Percentiles rank a stretch among this genome's conserved stretches.
Conservation (phyloP, 2,888 invertebrate species). For the Serripes groenlandicus region DNA sequence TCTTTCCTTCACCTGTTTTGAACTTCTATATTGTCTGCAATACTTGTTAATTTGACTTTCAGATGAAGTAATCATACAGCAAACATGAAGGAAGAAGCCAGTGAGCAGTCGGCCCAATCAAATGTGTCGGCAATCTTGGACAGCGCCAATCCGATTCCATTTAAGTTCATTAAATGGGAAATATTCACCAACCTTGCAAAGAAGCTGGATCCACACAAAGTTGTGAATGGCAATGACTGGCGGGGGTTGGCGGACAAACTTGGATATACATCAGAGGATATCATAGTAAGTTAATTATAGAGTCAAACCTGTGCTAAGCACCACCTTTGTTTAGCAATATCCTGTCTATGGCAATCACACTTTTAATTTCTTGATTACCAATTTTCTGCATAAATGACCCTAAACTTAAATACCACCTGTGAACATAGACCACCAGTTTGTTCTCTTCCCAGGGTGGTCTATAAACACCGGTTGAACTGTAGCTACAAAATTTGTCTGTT, state of each 20-base stretch:
- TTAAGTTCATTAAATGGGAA: constrained; percentile 54
- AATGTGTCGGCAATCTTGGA: constrained; percentile 4
- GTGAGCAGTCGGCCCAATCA: not conserved
- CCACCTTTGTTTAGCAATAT: too few relatives aligned
- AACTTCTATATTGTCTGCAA: not conserved
- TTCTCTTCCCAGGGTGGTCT: too few relatives aligned
- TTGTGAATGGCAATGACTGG: constrained; percentile 77
- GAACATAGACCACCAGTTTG: too few relatives aligned
- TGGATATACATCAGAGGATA: constrained; percentile 72
- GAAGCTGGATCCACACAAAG: constrained; percentile 73
- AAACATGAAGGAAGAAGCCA: not conserved
- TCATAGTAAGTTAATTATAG: constrained; percentile 69
- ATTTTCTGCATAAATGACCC: too few relatives aligned
- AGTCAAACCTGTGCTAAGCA: too few relatives aligned
- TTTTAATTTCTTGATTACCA: too few relatives aligned
- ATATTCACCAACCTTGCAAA: constrained; percentile 69
- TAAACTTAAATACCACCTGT: too few relatives aligned
- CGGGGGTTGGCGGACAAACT: constrained; percentile 78
- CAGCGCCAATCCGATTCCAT: constrained; percentile 63
- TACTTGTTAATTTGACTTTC: not conserved
- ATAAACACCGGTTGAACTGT: too few relatives aligned
- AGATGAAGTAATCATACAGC: constrained; percentile 12
- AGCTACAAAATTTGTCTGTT: too few relatives aligned
- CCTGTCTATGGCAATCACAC: too few relatives aligned
- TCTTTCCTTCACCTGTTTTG: too few relatives aligned